Conservation (phyloP, 2,888 invertebrate genomes). For the Ophion costatus region DNA sequence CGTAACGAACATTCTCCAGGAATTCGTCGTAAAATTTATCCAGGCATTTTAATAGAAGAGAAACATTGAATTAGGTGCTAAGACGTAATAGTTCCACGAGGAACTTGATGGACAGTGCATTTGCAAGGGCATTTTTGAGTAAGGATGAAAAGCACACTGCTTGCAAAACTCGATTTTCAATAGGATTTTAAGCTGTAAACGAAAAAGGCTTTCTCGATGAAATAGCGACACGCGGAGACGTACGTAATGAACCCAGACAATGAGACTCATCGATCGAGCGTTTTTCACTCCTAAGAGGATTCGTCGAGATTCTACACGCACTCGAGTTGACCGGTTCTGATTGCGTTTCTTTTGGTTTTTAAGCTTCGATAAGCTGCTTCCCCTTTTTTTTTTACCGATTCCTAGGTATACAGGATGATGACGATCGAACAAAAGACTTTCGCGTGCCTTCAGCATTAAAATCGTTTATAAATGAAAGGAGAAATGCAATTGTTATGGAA, state of each 20-base stretch:
- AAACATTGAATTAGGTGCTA: too few species aligned
- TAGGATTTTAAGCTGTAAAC: conserved; percentile 8
- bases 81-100: too few species aligned
- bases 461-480: background rate
- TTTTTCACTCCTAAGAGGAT: conserved; percentile 12
- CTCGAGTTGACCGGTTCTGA: conserved; percentile 41
- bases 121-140: background rate
- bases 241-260: conserved; percentile 7
- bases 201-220: conserved; percentile 30
- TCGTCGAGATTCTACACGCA: conserved; percentile 20
- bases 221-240: conserved; percentile 13
- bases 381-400: background rate
- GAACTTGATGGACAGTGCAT: background rate
- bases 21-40: background rate
- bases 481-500: background rate
- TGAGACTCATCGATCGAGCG: conserved; percentile 30
- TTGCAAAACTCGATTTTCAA: conserved; percentile 53
- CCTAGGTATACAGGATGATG: background rate
- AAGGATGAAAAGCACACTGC: conserved; percentile 18
- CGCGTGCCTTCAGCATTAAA: conserved; percentile 6
- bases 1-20: background rate
- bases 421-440: conserved; percentile 5
- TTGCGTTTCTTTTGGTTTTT: conserved; percentile 45
- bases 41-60: too few species aligned
- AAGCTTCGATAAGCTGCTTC: conserved; percentile 13